Conservation (phyloP, 2,797 vertebrate genomes). For the Thripadectes ignobilis region DNA sequence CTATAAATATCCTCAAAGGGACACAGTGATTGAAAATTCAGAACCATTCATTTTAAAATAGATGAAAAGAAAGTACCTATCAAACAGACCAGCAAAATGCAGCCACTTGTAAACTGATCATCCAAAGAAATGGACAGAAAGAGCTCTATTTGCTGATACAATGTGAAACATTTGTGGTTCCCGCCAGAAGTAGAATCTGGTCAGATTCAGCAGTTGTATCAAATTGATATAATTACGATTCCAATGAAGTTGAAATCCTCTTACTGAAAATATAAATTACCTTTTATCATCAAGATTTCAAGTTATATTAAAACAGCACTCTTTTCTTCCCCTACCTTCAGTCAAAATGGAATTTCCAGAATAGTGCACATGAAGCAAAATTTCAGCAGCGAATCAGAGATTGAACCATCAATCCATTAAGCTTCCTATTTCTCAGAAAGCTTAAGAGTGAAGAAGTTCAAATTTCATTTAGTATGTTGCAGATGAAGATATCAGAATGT, state of each 20-base stretch:
- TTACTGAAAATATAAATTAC: slow-evolving; percentile 33
- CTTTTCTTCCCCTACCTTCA: background rate
- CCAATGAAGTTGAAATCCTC: background rate
- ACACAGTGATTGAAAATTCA: background rate
- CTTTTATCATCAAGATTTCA: slow-evolving; percentile 10
- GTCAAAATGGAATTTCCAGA: background rate
- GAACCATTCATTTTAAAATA: background rate
- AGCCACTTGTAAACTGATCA: background rate
- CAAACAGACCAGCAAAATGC: background rate
- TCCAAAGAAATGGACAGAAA: background rate
- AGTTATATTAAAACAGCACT: background rate
- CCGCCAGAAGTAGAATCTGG: background rate
- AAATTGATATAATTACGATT: background rate
- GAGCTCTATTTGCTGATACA: background rate
- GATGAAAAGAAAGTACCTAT: background rate
- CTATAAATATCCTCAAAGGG: background rate
- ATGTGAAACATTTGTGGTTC: background rate
- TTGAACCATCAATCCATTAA: background rate
- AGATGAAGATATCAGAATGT: background rate
- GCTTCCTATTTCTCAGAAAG: background rate
- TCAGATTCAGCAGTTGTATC: background rate
- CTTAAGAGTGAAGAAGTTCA: background rate
- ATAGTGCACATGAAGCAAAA: background rate
- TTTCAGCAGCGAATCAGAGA: background rate
- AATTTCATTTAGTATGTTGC: background rate